Evolutionary conservation across 2,888 invertebrate species (phyloP), one percentile per base, ranked within the genome.

Genomic region (Thymelicus lineola): DNA sequence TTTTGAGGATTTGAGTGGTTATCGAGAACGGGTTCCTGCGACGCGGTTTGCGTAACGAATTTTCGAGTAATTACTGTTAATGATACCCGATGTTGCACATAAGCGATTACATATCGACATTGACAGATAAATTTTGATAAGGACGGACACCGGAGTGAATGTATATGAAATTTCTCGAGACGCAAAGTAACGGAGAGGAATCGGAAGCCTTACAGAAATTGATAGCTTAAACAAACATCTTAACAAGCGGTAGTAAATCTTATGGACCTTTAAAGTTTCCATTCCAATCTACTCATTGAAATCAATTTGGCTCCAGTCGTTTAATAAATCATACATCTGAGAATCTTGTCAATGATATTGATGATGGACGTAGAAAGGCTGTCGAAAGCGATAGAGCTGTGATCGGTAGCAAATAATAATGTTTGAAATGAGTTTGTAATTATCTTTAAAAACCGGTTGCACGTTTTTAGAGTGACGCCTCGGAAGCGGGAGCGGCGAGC

Each of bases 391-490:
- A 85, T 85, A 81, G 81, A 86, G 82, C 78, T 79, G 77, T 81
- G 81, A 85, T 86, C 89, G 81, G 90, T 91, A 90, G 91, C 91
- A 79, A 86, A 87, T 88, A 88, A 90, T 88, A 87, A 85, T 85
- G 88, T 90, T 87, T 83, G 86, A 86, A 88, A 88, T 88, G 84
- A 80, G 82, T 88, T 90, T 88, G 86, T 91, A 91, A 92, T 92
- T 90, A 90, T 89, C 86, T 86, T 85, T 80, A 77, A 75, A 76
- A 83, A 93, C 93, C 90, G 90, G 92, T 93, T 81, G 74, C 72
- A 73, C 71, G 77, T 77, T 81, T 78, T 80, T 80, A 79, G 80
- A 84, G 81, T 83, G 83, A 86, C 82, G 85, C 80, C 81, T 87
- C 85, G 84, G 88, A 87, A 87, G 87, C 85, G 81, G 85, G 83